Percentiles rank a stretch among this genome's conserved stretches.
phyloP scores from a whole-genome alignment of 2,888 invertebrate species.

The Chrysina gloriosa region DNA sequence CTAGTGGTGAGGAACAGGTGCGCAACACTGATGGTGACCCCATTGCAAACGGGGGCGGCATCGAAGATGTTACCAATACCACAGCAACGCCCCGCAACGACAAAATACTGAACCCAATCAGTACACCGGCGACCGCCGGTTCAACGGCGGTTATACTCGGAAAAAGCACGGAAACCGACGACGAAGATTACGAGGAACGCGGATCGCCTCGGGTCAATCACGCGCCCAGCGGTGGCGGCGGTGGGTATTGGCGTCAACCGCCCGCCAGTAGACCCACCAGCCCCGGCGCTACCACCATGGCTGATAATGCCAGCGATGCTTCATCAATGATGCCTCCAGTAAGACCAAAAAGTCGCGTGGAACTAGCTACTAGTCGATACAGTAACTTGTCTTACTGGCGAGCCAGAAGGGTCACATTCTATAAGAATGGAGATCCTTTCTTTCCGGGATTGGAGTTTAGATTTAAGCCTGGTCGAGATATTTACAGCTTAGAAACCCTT shows the following conservation, averaged over 20 bases:
- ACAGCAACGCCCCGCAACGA: conserved; percentile 65
- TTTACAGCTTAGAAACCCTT: conserved; percentile 86
- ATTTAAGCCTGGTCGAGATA: conserved; percentile 89
- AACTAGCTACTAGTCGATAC: conserved; percentile 72
- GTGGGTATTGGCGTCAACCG: conserved; percentile 67
- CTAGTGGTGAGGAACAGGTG: conserved; percentile 55
- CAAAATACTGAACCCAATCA: conserved; percentile 54
- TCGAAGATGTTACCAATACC: conserved; percentile 62
- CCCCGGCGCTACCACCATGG: conserved; percentile 66
- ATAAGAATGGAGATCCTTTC: conserved; percentile 93
- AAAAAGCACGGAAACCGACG: conserved; percentile 58
- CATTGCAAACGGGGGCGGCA: conserved; percentile 59
- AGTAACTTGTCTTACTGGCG: conserved; percentile 89
- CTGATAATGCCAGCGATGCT: conserved; percentile 72
- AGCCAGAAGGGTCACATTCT: conserved; percentile 88
- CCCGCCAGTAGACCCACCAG: conserved; percentile 68
- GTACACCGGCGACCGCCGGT: conserved; percentile 52
- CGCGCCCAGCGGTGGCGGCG: conserved; percentile 63
- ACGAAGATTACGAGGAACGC: conserved; percentile 57
- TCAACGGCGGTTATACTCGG: conserved; percentile 53
- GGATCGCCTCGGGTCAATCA: conserved; percentile 62
- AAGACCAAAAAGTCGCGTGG: conserved; percentile 67
- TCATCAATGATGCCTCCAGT: conserved; percentile 71
- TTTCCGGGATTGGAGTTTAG: conserved; percentile 90
- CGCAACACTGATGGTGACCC: conserved; percentile 51